A percentile compares a stretch with the other conserved stretches of the same genome.
Evolutionary conservation across 92 coral and sea anemone species (phyloP).

Genomic region (Montipora capitata): DNA sequence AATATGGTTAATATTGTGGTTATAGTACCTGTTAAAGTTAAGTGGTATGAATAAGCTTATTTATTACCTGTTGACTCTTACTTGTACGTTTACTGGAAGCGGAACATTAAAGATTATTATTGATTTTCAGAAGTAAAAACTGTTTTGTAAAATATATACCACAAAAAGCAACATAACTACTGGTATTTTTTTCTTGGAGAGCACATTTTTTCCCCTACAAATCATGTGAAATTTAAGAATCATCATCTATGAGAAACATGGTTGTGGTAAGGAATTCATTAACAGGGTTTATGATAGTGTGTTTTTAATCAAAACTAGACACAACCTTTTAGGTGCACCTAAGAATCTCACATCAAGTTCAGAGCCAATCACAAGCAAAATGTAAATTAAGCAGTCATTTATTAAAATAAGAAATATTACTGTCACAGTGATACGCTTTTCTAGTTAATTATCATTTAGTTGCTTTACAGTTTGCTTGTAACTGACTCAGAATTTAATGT

Average conservation of each 20-base stretch:
- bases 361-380: too few relatives aligned
- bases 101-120: neutral
- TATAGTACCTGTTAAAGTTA: constrained; percentile 20
- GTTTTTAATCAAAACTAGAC: neutral
- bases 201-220: neutral
- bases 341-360: neutral
- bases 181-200: neutral
- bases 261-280: neutral
- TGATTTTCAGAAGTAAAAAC: constrained; percentile 10
- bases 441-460: too few relatives aligned
- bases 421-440: too few relatives aligned
- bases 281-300: too few relatives aligned
- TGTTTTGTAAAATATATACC: neutral
- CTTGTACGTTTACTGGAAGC: neutral
- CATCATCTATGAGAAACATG: neutral
- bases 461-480: too few relatives aligned
- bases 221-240: neutral
- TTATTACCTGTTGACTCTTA: constrained; percentile 5
- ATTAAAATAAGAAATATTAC: too few relatives aligned
- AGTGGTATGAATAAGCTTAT: constrained; percentile 4
- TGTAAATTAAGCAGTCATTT: too few relatives aligned
- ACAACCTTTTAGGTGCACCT: neutral
- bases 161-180: too few relatives aligned
- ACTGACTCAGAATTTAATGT: too few relatives aligned
- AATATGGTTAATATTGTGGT: too few relatives aligned